Evolutionary conservation across 2,888 invertebrate species (phyloP).

Genomic region (Ichneumoninae sp.): DNA sequence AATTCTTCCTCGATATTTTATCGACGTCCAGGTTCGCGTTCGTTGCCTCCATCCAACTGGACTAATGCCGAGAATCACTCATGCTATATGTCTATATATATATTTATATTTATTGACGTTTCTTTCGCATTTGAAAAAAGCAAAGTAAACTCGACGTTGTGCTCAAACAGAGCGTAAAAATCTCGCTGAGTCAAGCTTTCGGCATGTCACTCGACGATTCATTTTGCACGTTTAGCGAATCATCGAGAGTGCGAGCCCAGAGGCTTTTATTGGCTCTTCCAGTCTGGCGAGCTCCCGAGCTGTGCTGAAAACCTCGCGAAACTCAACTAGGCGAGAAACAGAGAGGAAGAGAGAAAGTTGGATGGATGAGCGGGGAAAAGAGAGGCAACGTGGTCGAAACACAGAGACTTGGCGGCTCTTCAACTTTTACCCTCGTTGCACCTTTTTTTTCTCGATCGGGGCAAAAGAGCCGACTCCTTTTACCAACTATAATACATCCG

Average conservation of each 20-base stretch:
- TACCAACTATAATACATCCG: conserved; percentile 1
- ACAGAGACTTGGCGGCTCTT: conserved; percentile 61
- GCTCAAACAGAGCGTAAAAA: conserved; percentile 16
- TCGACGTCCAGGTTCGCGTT: background rate
- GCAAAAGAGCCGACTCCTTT: conserved; percentile 21
- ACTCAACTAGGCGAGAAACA: conserved; percentile 36
- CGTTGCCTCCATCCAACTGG: conserved; percentile 1
- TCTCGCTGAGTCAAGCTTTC: conserved; percentile 32
- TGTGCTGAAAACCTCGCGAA: conserved; percentile 55
- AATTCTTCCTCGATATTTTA: background rate
- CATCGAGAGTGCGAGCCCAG: conserved; percentile 35
- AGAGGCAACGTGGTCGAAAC: conserved; percentile 55
- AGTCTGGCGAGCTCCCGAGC: conserved; percentile 52
- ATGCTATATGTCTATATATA: background rate
- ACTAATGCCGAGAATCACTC: background rate
- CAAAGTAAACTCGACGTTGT: conserved; percentile 9
- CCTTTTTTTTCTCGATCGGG: conserved; percentile 38
- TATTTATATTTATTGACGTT: background rate
- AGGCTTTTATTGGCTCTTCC: conserved; percentile 62
- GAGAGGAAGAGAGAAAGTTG: conserved; percentile 16
- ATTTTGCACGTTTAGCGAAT: conserved; percentile 57
- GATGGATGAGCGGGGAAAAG: conserved; percentile 35
- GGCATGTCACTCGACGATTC: conserved; percentile 43
- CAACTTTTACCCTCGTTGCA: conserved; percentile 57
- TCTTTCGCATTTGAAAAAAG: background rate